Evolutionary conservation across 2,888 invertebrate genomes (phyloP).

Genomic region (Anthrax anthrax): DNA sequence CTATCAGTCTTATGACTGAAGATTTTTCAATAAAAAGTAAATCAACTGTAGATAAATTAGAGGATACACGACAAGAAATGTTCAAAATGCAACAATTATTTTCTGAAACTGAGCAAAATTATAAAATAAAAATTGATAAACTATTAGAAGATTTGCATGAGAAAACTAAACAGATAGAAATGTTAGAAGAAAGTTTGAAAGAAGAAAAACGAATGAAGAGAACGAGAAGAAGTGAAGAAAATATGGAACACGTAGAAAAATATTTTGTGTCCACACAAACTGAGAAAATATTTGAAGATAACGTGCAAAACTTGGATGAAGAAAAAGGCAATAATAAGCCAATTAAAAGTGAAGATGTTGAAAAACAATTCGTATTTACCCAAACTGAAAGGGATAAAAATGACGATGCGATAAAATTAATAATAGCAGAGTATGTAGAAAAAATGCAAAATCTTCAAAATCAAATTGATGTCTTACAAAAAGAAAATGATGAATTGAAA

Average conservation of each 20-base stretch:
- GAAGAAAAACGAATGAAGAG: no score
- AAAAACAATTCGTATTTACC: no score
- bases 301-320: no score
- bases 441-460: constrained; percentile 40
- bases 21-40: constrained; percentile 47
- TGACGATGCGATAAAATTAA: no score
- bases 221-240: no score
- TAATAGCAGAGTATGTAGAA: constrained; percentile 29
- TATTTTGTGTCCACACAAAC: no score
- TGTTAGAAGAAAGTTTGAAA: constrained; percentile 37
- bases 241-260: no score
- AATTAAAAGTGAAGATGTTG: no score
- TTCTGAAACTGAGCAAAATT: constrained; percentile 50
- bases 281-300: no score
- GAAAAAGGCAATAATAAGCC: no score
- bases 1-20: constrained; percentile 60
- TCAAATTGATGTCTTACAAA: constrained; percentile 39
- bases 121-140: constrained; percentile 50
- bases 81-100: constrained; percentile 63
- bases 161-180: constrained; percentile 41
- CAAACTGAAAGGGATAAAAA: no score
- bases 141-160: constrained; percentile 40
- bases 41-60: constrained; percentile 53
- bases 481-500: constrained; percentile 41
- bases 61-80: constrained; percentile 70